phyloP scores from a whole-genome alignment of 2,888 invertebrate genomes.

The Anarsia innoxiella region DNA sequence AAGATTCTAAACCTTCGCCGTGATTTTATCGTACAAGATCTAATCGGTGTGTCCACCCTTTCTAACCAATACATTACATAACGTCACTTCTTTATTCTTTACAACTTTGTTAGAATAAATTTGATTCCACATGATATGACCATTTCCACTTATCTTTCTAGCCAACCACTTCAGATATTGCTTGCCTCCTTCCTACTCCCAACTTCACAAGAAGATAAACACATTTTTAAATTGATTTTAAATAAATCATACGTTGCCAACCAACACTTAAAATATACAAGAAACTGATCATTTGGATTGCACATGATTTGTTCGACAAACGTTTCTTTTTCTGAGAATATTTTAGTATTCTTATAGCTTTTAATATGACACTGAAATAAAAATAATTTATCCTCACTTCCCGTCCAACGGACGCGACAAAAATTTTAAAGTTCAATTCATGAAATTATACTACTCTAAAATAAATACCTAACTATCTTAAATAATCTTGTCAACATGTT shows the following conservation, averaged over 20 bases:
- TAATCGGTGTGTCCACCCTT: slow-evolving; percentile 56
- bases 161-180: slow-evolving; percentile 54
- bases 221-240: slow-evolving; percentile 10
- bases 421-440: slow-evolving; percentile 47
- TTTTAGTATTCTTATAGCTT: slow-evolving; percentile 42
- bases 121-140: slow-evolving; percentile 70
- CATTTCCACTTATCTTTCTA: slow-evolving; percentile 53
- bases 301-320: slow-evolving; percentile 43
- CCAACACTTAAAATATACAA: slow-evolving; percentile 24
- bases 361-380: slow-evolving; percentile 60
- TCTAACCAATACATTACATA: slow-evolving; percentile 56
- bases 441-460: slow-evolving; percentile 71
- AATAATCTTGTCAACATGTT: slow-evolving; percentile 72
- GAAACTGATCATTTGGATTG: slow-evolving; percentile 46
- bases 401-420: slow-evolving; percentile 43
- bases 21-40: slow-evolving; percentile 52
- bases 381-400: slow-evolving; percentile 42
- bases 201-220: slow-evolving; percentile 34
- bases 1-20: slow-evolving; percentile 69
- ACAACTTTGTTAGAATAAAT: slow-evolving; percentile 55
- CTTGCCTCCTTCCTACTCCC: slow-evolving; percentile 44
- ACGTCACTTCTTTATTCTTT: slow-evolving; percentile 49
- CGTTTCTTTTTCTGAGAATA: slow-evolving; percentile 33
- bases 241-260: slow-evolving; percentile 13
- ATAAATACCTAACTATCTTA: slow-evolving; percentile 76